Evolutionary conservation across 2,113 vertebrate genomes (phyloP).

Genomic region (Passer montanus): DNA sequence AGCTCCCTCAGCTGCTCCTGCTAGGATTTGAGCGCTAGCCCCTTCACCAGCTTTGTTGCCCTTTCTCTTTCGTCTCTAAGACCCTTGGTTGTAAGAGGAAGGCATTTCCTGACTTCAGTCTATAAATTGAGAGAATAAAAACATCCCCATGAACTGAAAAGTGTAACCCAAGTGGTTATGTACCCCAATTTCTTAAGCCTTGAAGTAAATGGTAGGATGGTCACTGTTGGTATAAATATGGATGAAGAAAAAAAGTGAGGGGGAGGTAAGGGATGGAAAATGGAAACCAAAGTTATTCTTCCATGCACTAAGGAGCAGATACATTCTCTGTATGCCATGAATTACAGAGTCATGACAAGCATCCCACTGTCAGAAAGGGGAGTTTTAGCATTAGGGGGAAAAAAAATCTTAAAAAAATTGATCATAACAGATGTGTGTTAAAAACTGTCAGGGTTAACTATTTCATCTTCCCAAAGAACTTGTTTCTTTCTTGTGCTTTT

Average conservation of each 20-base stretch:
- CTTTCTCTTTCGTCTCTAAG: not conserved
- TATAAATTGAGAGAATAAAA: not conserved
- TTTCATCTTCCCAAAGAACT: not conserved
- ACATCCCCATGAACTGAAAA: not conserved
- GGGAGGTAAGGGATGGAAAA: not conserved
- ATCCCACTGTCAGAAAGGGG: not conserved
- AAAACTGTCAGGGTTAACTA: not conserved
- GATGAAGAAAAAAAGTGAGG: not conserved
- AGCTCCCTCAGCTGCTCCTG: not conserved
- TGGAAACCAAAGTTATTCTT: not conserved
- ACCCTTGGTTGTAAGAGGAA: not conserved
- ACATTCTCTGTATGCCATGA: not conserved
- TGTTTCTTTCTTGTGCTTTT: constrained; percentile 12
- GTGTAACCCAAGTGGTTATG: not conserved
- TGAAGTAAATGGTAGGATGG: not conserved
- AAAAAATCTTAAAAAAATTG: not conserved
- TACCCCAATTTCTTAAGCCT: not conserved
- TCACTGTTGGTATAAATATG: not conserved
- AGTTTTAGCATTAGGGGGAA: not conserved
- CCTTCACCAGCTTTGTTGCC: not conserved
- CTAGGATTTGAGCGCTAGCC: not conserved
- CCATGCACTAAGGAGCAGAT: not conserved
- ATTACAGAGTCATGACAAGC: not conserved
- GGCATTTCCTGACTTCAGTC: not conserved
- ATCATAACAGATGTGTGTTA: not conserved